Percentiles rank a stretch among this genome's conserved stretches.
phyloP scores from a whole-genome alignment of 2,113 vertebrate species.

The Syngnathoides biaculeatus region DNA sequence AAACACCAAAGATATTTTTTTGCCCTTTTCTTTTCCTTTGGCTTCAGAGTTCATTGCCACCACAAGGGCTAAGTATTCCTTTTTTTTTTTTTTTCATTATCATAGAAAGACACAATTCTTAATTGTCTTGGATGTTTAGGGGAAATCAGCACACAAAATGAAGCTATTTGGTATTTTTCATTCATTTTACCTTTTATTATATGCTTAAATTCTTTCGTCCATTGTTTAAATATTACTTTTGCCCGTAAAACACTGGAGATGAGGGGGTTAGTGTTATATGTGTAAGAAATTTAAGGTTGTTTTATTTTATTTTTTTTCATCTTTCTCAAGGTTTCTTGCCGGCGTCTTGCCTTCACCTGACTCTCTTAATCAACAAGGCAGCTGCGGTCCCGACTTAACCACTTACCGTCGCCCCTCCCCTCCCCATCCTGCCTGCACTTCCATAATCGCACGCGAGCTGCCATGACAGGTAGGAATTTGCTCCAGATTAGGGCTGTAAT shows the following conservation, averaged over 20 bases:
- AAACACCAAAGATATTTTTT: no score
- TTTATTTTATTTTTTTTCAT: background rate
- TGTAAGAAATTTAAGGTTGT: background rate
- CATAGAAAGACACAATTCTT: background rate
- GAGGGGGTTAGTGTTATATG: background rate
- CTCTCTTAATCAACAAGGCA: constrained; percentile 1
- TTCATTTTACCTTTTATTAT: background rate
- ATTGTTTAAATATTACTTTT: background rate
- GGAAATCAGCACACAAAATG: background rate
- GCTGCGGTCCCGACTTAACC: constrained; percentile 9
- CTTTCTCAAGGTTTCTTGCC: background rate
- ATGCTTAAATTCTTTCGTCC: no score
- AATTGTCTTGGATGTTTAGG: background rate
- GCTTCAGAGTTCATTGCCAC: no score
- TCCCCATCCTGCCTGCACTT: background rate
- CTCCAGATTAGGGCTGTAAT: constrained; percentile 71
- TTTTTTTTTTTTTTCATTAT: background rate
- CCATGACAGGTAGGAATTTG: constrained; percentile 69
- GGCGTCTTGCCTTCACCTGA: background rate
- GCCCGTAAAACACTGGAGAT: background rate
- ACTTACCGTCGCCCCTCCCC: background rate
- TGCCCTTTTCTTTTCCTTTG: no score
- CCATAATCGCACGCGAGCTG: constrained; percentile 47
- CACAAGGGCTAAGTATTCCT: no score
- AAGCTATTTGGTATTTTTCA: background rate